phyloP scores from a whole-genome alignment of 2,113 vertebrate genomes.

The Peromyscus californicus region DNA sequence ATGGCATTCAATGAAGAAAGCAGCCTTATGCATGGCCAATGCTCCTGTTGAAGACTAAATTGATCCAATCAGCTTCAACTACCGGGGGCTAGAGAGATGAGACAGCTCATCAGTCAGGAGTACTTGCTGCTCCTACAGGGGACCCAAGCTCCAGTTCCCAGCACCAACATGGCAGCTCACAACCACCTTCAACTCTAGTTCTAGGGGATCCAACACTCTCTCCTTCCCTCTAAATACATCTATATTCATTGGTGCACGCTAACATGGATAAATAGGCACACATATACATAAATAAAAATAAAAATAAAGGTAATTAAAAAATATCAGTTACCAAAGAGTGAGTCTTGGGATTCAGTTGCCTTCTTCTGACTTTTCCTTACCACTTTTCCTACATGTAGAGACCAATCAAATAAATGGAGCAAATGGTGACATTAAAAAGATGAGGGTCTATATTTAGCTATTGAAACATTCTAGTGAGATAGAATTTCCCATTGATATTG shows the following conservation, averaged over 20 bases:
- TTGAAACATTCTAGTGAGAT: background rate
- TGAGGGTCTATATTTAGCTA: background rate
- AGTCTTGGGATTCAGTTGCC: too few relatives aligned
- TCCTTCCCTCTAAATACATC: background rate
- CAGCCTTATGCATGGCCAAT: fast-evolving
- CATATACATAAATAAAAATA: background rate
- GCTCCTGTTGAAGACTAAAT: too few relatives aligned
- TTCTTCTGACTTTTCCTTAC: background rate
- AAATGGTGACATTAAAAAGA: background rate
- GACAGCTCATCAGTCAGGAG: too few relatives aligned
- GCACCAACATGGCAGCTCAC: background rate
- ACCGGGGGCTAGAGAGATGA: background rate
- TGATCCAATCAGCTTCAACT: too few relatives aligned
- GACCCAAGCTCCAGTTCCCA: background rate
- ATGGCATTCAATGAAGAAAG: background rate
- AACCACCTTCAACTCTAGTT: background rate
- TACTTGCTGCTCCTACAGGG: background rate
- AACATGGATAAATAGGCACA: background rate
- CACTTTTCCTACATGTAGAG: background rate
- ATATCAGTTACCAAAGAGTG: background rate
- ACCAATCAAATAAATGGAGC: background rate
- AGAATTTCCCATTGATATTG: background rate
- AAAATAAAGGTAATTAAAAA: background rate
- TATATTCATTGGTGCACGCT: background rate
- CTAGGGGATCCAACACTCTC: background rate